Base-by-base conservation (phyloP, 2,113 vertebrate genomes). In the Notarius lentiginosus region DNA sequence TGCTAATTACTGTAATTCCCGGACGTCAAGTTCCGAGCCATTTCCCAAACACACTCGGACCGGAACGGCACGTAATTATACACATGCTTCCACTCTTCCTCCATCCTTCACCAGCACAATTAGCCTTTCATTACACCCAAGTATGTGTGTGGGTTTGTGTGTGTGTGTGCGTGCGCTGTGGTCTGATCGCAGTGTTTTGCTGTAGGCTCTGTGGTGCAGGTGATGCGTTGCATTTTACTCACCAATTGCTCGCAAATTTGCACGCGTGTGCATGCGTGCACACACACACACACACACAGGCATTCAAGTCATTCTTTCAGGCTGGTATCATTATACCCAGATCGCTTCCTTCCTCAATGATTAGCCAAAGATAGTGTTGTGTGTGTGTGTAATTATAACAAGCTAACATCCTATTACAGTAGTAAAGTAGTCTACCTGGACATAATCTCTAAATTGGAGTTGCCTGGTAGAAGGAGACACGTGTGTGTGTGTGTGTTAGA, bases 311-410 rank as follows among this genome's bases (percentile, higher is more conserved):
- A 95, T 95, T 96, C 96, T 61, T 80, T 61, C 30, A 96, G 97
- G 98, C 97, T 97, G 96, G 95, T 96, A 96, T 97, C 97, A 99
- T 99, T 98, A 97, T 95, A 96, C 96, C 95, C 94, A 96, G 96
- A 96, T 96, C 95, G 97, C 97, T 97, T 98, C 97, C 97, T 97
- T 95, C 96, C 92, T 94, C 95, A 96, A 96, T 97, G 97, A 97
- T 98, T 97, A 97, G 97, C 95, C 95, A 92, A 76, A 95, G 96
- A 95, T 97, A 96, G 97, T 96, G 97, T 94, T 95, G 94, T 95
- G 94, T 94, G 94, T 97, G 34, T 73, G 70, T 73, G 7, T 4
- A n/a, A 55, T 53, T 53, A 27, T 77, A 27, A 24, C 75, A 77
- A 55, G 22, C 20, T 55, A 77, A 24, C 5, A 6, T 55, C 51